Percentiles rank a stretch among this genome's conserved stretches.
Conservation (phyloP, 2,888 invertebrate genomes). For the Petrophora chlorosata region DNA sequence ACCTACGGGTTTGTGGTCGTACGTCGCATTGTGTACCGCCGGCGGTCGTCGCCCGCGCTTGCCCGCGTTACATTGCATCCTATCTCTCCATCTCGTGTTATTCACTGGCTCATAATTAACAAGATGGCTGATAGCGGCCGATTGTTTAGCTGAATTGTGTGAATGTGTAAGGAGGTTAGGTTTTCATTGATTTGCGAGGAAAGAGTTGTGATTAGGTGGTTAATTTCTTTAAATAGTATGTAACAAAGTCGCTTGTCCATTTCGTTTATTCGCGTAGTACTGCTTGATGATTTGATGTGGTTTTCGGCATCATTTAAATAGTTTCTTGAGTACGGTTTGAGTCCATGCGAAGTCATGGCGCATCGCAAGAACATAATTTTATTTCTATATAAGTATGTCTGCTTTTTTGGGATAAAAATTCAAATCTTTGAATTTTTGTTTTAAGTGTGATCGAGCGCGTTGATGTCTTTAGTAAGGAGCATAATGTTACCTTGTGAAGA, state of each 20-base stretch:
- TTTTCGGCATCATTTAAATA: no score
- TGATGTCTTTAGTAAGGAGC: slow-evolving; percentile 28
- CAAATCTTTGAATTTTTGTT: not conserved
- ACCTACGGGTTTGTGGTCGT: not conserved
- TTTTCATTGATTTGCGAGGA: slow-evolving; percentile 18
- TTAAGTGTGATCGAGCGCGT: slow-evolving; percentile 15
- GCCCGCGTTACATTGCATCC: not conserved
- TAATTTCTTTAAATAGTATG: no score
- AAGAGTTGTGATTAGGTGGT: no score
- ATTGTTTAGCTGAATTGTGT: slow-evolving; percentile 27
- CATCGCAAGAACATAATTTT: no score
- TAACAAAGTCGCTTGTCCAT: no score
- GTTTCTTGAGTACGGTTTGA: no score
- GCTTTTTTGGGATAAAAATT: no score
- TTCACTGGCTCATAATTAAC: slow-evolving; percentile 12
- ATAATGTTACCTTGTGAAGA: not conserved
- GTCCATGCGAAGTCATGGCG: no score
- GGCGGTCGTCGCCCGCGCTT: not conserved
- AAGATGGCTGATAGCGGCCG: slow-evolving; percentile 9
- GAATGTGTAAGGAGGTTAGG: slow-evolving; percentile 20
- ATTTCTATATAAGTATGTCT: no score
- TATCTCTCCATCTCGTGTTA: slow-evolving; percentile 8
- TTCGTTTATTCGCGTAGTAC: no score
- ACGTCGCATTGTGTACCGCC: not conserved
- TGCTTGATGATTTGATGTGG: no score